Evolutionary conservation across 2,888 invertebrate species (phyloP).

Genomic region (Steinernema scapterisci): DNA sequence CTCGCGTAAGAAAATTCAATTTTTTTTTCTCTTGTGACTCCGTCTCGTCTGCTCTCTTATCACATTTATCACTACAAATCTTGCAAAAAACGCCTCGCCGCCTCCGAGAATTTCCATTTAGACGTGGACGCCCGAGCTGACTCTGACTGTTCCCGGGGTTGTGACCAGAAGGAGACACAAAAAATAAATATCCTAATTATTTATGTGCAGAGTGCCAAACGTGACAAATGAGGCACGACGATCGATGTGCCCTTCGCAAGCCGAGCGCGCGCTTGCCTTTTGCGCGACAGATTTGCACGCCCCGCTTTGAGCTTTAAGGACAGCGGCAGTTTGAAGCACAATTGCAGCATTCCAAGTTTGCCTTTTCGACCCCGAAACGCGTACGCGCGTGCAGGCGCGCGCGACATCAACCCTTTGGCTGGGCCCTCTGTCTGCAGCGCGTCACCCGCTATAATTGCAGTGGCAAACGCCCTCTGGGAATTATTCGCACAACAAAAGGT

Average conservation of each 20-base stretch:
- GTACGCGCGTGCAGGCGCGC: too few species aligned
- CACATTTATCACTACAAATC: slow-evolving; percentile 25
- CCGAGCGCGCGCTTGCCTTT: slow-evolving; percentile 3
- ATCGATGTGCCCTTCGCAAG: too few species aligned
- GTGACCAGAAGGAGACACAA: slow-evolving; percentile 15
- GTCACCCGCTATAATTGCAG: background rate
- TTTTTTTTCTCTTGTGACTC: slow-evolving; percentile 6
- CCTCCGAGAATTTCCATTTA: background rate
- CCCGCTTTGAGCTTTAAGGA: slow-evolving; percentile 18
- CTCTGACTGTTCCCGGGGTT: too few species aligned
- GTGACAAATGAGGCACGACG: slow-evolving; percentile 20
- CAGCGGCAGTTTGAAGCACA: background rate
- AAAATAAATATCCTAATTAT: slow-evolving; percentile 30
- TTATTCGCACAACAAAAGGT: slow-evolving; percentile 32
- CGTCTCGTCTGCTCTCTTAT: background rate
- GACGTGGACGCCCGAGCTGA: too few species aligned
- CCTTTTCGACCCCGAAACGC: background rate
- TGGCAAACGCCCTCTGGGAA: slow-evolving; percentile 13
- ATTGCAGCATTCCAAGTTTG: background rate
- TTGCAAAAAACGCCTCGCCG: slow-evolving; percentile 11
- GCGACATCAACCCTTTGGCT: slow-evolving; percentile 23
- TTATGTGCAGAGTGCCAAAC: slow-evolving; percentile 20
- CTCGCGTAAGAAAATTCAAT: background rate
- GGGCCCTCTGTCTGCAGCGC: background rate
- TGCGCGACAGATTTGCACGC: background rate